A percentile compares a stretch with the other conserved stretches of the same genome.
Evolutionary conservation across 2,888 invertebrate genomes (phyloP).

Genomic region (Erebia aethiops): DNA sequence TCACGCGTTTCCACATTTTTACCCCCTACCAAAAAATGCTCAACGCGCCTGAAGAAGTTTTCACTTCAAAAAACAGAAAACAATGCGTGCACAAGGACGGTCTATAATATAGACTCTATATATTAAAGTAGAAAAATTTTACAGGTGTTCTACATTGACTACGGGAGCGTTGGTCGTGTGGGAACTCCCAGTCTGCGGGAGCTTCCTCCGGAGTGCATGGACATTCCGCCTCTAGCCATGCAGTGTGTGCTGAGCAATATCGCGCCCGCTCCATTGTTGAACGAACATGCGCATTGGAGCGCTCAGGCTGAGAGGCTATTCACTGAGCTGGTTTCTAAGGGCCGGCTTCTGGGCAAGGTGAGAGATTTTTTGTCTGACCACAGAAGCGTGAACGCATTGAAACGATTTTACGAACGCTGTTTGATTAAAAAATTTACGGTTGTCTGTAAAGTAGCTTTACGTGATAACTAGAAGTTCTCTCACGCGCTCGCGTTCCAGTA

Average conservation of each 20-base stretch:
- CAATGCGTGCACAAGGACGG: too few species aligned
- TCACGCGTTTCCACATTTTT: too few species aligned
- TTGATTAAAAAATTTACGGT: too few species aligned
- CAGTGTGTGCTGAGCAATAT: slow-evolving; percentile 88
- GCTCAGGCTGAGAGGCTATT: slow-evolving; percentile 77
- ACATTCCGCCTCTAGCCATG: slow-evolving; percentile 84
- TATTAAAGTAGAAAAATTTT: not conserved
- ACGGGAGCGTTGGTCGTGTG: slow-evolving; percentile 85
- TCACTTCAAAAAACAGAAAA: too few species aligned
- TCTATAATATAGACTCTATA: too few species aligned
- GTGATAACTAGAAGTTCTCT: too few species aligned
- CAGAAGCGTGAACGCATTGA: too few species aligned
- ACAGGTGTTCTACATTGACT: slow-evolving; percentile 91
- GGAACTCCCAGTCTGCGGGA: slow-evolving; percentile 69
- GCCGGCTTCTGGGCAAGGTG: slow-evolving; percentile 76
- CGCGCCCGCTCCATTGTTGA: slow-evolving; percentile 85
- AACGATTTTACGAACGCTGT: too few species aligned
- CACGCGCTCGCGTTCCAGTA: too few species aligned
- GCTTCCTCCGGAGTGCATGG: slow-evolving; percentile 54
- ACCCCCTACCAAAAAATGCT: too few species aligned
- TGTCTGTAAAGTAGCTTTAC: too few species aligned
- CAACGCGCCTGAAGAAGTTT: too few species aligned
- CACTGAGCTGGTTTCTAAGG: slow-evolving; percentile 54
- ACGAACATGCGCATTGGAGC: slow-evolving; percentile 85
- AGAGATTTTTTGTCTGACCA: not conserved